These are phyloP conservation scores for Diabrotica undecimpunctata DNA, from an alignment of 1,140 invertebrate genomes.

Conservation along the genomic window DNA sequence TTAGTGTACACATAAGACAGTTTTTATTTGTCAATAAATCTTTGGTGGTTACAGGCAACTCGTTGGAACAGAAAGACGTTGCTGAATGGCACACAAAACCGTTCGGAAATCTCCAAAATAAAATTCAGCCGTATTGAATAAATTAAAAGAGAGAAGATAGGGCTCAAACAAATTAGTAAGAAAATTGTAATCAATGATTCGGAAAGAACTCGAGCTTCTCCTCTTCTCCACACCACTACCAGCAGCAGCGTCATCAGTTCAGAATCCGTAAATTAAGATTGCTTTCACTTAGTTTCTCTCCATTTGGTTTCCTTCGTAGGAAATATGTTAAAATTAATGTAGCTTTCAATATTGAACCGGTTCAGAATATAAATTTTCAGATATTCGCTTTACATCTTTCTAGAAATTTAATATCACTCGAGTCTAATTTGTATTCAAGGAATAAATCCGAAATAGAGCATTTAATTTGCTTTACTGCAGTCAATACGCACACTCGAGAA, in stretches of 20 bases:
- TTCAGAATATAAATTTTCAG: slow-evolving; percentile 39
- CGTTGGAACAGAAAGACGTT: too few species aligned
- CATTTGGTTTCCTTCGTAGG: slow-evolving; percentile 33
- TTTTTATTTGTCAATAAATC: too few species aligned
- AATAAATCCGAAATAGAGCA: slow-evolving; percentile 33
- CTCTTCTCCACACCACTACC: slow-evolving; percentile 8
- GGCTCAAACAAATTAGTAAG: slow-evolving; percentile 39
- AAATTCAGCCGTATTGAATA: slow-evolving; percentile 21
- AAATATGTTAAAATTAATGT: slow-evolving; percentile 44
- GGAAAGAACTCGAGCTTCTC: slow-evolving; percentile 29
- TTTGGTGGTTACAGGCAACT: too few species aligned
- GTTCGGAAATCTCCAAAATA: slow-evolving; percentile 7
- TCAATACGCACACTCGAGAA: slow-evolving; percentile 10
- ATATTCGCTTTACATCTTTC: slow-evolving; percentile 34
- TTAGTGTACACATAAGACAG: too few species aligned
- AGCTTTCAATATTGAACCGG: slow-evolving; percentile 41
- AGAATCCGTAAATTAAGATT: slow-evolving; percentile 38
- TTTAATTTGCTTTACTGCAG: slow-evolving; percentile 30
- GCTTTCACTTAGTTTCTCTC: slow-evolving; percentile 32
- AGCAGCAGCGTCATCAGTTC: slow-evolving; percentile 6
- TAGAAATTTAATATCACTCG: slow-evolving; percentile 34
- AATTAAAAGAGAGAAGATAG: slow-evolving; percentile 28
- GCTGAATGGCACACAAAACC: too few species aligned
- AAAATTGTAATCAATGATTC: slow-evolving; percentile 44
- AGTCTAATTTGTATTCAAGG: slow-evolving; percentile 31